Conservation (phyloP, 2,797 vertebrate genomes). For the Manis crassicaudata region DNA sequence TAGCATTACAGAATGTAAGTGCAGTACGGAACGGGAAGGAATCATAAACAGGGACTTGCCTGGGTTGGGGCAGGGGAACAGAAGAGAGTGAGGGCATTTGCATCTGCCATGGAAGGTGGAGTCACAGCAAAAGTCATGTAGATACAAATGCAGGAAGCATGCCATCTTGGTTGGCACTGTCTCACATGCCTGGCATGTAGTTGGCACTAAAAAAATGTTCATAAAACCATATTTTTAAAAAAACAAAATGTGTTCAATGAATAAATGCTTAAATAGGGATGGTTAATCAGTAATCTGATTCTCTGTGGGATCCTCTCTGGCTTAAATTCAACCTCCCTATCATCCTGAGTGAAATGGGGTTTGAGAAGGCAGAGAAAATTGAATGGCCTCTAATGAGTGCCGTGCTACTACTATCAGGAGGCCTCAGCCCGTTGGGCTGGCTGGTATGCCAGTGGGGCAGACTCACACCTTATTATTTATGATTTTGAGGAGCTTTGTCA, state of each 20-base stretch:
- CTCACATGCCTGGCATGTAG: fast-evolving
- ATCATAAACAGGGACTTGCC: neutral
- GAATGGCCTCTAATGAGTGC: neutral
- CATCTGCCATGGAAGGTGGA: fast-evolving
- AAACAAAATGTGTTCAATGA: neutral
- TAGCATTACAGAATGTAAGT: neutral
- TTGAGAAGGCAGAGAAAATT: neutral
- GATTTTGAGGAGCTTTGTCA: neutral
- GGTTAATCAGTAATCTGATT: neutral
- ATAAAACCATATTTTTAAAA: neutral
- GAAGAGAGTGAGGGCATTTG: neutral
- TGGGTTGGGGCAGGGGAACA: fast-evolving
- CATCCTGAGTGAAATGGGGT: neutral
- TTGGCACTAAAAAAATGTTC: neutral
- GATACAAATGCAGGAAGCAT: fast-evolving
- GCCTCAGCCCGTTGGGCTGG: neutral
- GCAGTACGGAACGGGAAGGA: neutral
- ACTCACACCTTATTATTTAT: neutral
- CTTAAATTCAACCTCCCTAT: neutral
- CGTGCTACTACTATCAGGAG: neutral
- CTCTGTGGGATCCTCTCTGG: neutral
- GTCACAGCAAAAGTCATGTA: neutral
- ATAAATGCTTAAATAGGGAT: too few species aligned
- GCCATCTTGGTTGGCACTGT: neutral
- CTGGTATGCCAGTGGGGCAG: neutral